Evolutionary conservation across 2,797 vertebrate genomes (phyloP).

Genomic region (Sylvilagus floridanus): DNA sequence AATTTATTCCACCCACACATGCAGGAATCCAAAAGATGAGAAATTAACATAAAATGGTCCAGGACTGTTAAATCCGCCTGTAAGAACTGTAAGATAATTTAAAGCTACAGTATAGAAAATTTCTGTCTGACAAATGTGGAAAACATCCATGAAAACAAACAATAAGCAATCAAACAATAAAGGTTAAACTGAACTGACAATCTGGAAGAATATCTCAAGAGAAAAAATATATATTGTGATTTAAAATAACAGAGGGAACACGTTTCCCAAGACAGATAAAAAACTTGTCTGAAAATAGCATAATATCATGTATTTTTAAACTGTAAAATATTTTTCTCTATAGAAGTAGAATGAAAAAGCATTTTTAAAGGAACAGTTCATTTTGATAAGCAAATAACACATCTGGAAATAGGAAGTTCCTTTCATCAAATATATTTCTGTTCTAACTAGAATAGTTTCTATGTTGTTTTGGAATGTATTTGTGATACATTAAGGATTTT

Average conservation of each 20-base stretch:
- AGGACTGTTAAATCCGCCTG: neutral
- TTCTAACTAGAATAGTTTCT: neutral
- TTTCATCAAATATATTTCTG: neutral
- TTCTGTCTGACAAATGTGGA: neutral
- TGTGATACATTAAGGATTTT: neutral
- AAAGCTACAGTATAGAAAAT: neutral
- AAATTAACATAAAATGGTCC: conserved; percentile 15
- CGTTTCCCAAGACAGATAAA: neutral
- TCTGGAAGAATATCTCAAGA: neutral
- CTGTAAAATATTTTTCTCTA: neutral
- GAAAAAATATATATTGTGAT: neutral
- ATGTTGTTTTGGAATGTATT: neutral
- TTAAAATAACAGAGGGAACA: neutral
- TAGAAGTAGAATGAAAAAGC: neutral
- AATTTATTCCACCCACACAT: neutral
- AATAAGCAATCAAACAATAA: neutral
- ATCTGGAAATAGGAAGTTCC: neutral
- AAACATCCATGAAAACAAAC: neutral
- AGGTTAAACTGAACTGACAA: neutral
- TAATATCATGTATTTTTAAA: neutral
- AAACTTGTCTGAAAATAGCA: neutral
- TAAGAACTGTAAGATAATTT: neutral
- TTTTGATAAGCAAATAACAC: neutral
- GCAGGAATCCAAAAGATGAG: neutral
- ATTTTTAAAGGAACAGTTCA: neutral